A percentile compares a stretch with the other conserved stretches of the same genome.
These are phyloP conservation scores for Hirtodrosophila duncani DNA, from an alignment of 2,888 invertebrate genomes.

Conservation along the genomic window DNA sequence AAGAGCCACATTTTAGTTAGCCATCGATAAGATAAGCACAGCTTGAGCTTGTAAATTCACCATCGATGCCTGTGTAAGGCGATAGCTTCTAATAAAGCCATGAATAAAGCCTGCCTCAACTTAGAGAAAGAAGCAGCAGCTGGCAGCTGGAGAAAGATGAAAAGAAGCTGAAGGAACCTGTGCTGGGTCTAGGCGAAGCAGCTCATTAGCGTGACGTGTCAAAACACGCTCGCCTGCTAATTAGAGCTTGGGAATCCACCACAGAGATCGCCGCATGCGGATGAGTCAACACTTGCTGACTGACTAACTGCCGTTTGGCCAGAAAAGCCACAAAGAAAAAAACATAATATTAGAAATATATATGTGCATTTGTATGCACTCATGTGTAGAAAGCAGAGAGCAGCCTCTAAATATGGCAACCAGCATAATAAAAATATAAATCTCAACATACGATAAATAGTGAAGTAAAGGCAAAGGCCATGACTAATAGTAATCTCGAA, in stretches of 20 bases:
- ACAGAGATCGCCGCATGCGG: constrained; percentile 6
- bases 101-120: no score
- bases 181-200: constrained; percentile 14
- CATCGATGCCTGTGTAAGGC: constrained; percentile 27
- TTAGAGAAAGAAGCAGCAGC: no score
- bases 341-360: constrained; percentile 10
- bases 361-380: neutral
- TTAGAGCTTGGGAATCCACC: constrained; percentile 53
- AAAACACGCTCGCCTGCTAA: constrained; percentile 49
- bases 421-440: no score
- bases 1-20: constrained; percentile 16
- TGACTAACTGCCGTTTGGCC: constrained; percentile 25
- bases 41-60: constrained; percentile 13
- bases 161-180: constrained; percentile 4
- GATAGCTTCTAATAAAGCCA: no score
- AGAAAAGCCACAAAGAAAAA: constrained; percentile 21
- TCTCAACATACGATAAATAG: no score
- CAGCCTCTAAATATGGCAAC: no score
- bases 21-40: constrained; percentile 42
- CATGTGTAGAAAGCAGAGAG: no score
- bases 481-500: no score
- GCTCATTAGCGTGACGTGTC: constrained; percentile 62
- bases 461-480: no score
- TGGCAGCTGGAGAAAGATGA: neutral
- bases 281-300: constrained; percentile 46